Evolutionary conservation across 2,113 vertebrate genomes (phyloP), one percentile per base, ranked within the genome.

Genomic region (Mugil cephalus): DNA sequence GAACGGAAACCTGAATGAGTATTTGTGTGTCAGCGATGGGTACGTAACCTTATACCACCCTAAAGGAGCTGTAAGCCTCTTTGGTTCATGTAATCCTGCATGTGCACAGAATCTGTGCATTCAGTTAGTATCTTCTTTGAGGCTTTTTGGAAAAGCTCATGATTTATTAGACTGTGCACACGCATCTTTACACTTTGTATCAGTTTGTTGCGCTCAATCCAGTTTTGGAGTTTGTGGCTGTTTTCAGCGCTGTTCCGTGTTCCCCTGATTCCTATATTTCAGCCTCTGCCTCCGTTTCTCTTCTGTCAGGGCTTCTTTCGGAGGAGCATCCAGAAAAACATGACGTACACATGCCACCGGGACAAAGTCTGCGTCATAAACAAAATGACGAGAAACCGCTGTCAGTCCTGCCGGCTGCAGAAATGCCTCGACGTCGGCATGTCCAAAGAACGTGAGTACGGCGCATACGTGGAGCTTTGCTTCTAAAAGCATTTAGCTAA

Each of bases 241-340:
- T 38, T 24, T 61, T 12, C 11, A 11, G 17, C 60, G 17, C 6
- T 52, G 2, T 1, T 10, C 51, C 51, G 14, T n/a, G 11, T n/a
- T 42, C 1, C 1, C 14, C 50, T 19, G 8, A 45, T 34, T 19
- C 24, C n/a, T 52, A 0, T 18, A 1, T 43, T 7, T 54, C 43
- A 60, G 2, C 11, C 48, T 6, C 6, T 21, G 12, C 6, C 6
- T 36, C 14, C 1, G 0, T 53, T 14, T 68, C 34, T 64, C 4
- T 18, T 19, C 24, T 11, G 48, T 15, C 91, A 98, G 97, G 97
- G 97, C 35, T 98, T 98, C 91, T 98, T 98, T 92, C 93, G 96
- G 40, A 94, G 97, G 77, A 98, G 97, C 85, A 98, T 98, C 88
- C 97, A 98, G 94, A 98, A 98, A 91, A 98, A 98, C 94, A 98